phyloP scores from a whole-genome alignment of 2,797 vertebrate genomes.

The Malacoraja senta region DNA sequence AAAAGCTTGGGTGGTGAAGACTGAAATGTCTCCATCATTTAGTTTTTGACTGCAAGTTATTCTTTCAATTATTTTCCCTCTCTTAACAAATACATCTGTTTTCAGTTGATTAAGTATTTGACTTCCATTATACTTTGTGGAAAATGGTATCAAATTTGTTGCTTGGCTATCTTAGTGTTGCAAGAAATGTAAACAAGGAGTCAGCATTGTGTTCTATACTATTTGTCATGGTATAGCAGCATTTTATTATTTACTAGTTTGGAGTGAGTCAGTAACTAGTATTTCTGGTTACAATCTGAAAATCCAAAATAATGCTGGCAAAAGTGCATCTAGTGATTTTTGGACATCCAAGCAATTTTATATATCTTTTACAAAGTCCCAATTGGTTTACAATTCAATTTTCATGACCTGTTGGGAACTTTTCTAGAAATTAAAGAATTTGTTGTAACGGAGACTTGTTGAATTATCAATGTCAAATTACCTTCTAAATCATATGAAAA shows the following conservation, averaged over 20 bases:
- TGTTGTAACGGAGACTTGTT: neutral
- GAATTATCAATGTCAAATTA: neutral
- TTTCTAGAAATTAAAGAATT: neutral
- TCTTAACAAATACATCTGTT: neutral
- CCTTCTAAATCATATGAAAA: neutral
- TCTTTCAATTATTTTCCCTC: neutral
- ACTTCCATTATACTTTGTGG: neutral
- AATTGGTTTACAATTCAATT: constrained; percentile 15
- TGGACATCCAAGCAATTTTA: neutral
- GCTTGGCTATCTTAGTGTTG: neutral
- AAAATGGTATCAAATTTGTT: neutral
- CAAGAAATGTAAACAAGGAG: neutral
- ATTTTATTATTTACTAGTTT: neutral
- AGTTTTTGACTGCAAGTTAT: neutral
- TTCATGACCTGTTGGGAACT: neutral
- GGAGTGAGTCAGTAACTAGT: neutral
- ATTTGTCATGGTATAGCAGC: neutral
- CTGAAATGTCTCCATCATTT: neutral
- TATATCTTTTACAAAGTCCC: neutral
- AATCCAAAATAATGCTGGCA: neutral
- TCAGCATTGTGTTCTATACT: neutral
- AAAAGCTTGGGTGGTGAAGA: neutral
- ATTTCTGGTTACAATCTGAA: neutral
- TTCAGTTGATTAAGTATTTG: neutral
- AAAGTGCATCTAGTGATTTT: neutral